These are phyloP conservation scores for Myotis davidii DNA, from an alignment of 2,113 vertebrate genomes.

Conservation along the genomic window DNA sequence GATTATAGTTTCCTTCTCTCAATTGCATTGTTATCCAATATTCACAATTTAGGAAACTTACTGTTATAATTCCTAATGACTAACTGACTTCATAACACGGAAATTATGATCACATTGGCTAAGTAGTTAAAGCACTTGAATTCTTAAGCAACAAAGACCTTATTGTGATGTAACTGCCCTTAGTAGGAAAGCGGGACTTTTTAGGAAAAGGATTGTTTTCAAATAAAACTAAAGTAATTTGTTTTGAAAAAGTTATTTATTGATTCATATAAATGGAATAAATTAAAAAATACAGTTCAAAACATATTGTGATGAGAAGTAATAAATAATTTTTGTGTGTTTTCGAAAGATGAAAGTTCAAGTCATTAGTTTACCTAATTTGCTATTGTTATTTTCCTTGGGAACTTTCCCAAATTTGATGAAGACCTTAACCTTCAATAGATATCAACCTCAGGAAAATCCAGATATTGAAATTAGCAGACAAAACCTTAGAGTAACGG, in stretches of 20 bases:
- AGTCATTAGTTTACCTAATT: background rate
- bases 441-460: background rate
- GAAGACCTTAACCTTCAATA: too few species aligned
- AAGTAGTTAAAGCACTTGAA: constrained; percentile 30
- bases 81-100: background rate
- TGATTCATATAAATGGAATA: background rate
- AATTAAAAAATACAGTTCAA: background rate
- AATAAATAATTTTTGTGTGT: background rate
- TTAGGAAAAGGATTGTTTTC: constrained; percentile 39
- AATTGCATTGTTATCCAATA: background rate
- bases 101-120: background rate
- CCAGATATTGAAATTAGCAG: background rate
- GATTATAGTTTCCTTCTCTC: background rate
- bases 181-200: background rate
- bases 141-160: constrained; percentile 46
- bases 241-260: background rate
- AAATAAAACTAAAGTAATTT: background rate
- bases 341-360: background rate
- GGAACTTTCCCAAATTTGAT: background rate
- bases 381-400: background rate
- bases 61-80: background rate
- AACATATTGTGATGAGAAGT: background rate
- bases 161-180: constrained; percentile 24
- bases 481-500: background rate
- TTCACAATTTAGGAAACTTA: background rate